Percentiles rank a stretch among this genome's conserved stretches.
Conservation (phyloP, 30 jellyfish, hydroid and myxozoan species). For the Nemopilema nomurai region DNA sequence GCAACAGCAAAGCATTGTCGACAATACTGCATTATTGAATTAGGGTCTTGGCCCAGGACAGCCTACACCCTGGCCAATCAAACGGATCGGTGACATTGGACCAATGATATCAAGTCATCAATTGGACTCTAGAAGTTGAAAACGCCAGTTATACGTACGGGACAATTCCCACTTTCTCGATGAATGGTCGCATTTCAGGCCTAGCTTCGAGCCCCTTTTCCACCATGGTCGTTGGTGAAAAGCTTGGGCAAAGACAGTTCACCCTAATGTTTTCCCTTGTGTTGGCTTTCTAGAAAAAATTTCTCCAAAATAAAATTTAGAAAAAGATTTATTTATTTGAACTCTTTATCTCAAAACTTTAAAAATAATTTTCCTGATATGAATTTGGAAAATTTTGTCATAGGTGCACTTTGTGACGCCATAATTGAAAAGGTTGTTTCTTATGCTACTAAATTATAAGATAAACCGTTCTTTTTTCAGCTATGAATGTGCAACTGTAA, state of each 20-base stretch:
- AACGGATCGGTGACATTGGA: too few relatives aligned
- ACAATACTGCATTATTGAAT: too few relatives aligned
- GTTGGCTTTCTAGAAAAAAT: constrained; percentile 21
- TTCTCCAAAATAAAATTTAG: not conserved
- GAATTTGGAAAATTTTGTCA: too few relatives aligned
- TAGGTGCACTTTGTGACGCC: too few relatives aligned
- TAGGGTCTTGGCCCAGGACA: not conserved
- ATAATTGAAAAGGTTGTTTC: too few relatives aligned
- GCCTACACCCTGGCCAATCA: not conserved
- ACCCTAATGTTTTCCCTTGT: constrained; percentile 61
- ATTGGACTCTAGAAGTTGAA: not conserved
- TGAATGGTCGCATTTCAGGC: constrained; percentile 30
- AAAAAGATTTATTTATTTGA: not conserved
- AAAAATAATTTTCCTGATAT: too few relatives aligned
- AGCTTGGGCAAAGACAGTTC: constrained; percentile 77
- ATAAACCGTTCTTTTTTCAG: too few relatives aligned
- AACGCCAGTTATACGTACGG: constrained; percentile 40
- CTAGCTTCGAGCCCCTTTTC: constrained; percentile 50
- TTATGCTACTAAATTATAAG: too few relatives aligned
- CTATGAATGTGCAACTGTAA: too few relatives aligned
- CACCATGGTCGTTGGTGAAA: constrained; percentile 65
- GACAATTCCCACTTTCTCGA: constrained; percentile 48
- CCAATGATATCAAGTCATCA: not conserved
- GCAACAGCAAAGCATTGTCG: too few relatives aligned
- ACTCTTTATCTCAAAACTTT: too few relatives aligned